Evolutionary conservation across 37 sponge, comb jelly and placozoan species (phyloP), one percentile per base, ranked within the genome.

Genomic region (Cladorhizidae sp.): DNA sequence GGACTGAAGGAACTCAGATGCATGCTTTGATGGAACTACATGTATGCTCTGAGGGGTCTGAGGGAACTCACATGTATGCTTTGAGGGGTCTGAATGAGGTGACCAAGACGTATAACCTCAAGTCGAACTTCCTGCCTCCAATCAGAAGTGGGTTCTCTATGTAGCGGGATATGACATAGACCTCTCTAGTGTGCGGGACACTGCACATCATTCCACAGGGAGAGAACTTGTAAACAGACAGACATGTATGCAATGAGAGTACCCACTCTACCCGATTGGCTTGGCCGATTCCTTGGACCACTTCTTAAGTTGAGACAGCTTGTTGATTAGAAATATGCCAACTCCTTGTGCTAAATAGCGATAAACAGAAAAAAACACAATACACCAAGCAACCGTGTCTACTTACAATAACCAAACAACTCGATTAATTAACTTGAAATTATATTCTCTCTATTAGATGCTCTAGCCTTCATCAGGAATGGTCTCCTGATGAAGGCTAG

Each of bases 71-170:
- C 86, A 98, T 86, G 92, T 95, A 98, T 54, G 91, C 94, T 64
- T 95, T 95, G 15, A 95, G 85, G 20, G 99, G 99, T 21, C 92
- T 63, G 71, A 85, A 98, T 33, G 94, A 89, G 5, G 99, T 95
- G 1, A 98, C 96, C 61, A 98, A 68, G 18, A 98, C 99, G 70
- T 98, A 98, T 18, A 98, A 77, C 52, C 99, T 84, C 43, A 98
- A 84, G 73, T 98, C 99, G 71, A 96, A 98, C 71, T 98, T 98
- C 86, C 93, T 95, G 20, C 96, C 99, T 42, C 99, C 99, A 52
- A 98, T 98, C 26, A 98, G 90, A 21, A 96, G 83, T 35, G 99
- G 99, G 50, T 95, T 88, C 23, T 95, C 94, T 70, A 98, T 93
- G 80, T 98, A 98, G 0, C 89, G 81, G 14, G 95, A 94, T 20